Percentiles rank a stretch among this genome's conserved stretches.
Evolutionary conservation across 2,888 invertebrate genomes (phyloP).

Genomic region (Xanthia togata): DNA sequence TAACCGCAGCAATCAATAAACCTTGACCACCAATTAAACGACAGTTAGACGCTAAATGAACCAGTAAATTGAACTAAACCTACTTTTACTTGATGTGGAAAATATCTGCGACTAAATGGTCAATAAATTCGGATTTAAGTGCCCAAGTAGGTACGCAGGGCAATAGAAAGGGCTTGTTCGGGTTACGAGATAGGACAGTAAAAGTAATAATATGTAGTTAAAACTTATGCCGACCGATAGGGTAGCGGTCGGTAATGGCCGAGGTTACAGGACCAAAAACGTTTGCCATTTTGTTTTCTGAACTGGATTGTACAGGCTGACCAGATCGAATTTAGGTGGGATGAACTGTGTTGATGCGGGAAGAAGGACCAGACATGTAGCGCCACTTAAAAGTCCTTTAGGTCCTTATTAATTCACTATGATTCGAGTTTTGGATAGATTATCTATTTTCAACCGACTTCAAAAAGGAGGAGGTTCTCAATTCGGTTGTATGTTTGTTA

Average conservation of each 20-base stretch:
- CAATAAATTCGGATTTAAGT: slow-evolving; percentile 60
- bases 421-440: slow-evolving; percentile 1
- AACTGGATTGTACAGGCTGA: slow-evolving; percentile 19
- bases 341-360: slow-evolving; percentile 6
- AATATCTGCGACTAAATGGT: slow-evolving; percentile 58
- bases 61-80: slow-evolving; percentile 39
- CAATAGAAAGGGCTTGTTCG: slow-evolving; percentile 20
- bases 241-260: slow-evolving; percentile 44
- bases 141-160: slow-evolving; percentile 34
- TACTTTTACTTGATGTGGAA: slow-evolving; percentile 41
- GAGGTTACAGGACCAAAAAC: slow-evolving; percentile 16
- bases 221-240: slow-evolving; percentile 47
- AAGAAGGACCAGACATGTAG: not conserved
- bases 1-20: slow-evolving; percentile 22
- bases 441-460: too few relatives aligned
- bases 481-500: too few relatives aligned
- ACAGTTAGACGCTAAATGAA: slow-evolving; percentile 45
- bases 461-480: too few relatives aligned
- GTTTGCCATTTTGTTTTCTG: slow-evolving; percentile 37
- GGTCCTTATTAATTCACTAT: not conserved
- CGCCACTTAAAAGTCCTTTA: not conserved
- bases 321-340: slow-evolving; percentile 32
- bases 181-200: slow-evolving; percentile 36
- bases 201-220: slow-evolving; percentile 64
- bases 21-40: slow-evolving; percentile 45